These are phyloP conservation scores for Cardiocondyla obscurior DNA, from an alignment of 1,140 invertebrate genomes.

Conservation along the genomic window DNA sequence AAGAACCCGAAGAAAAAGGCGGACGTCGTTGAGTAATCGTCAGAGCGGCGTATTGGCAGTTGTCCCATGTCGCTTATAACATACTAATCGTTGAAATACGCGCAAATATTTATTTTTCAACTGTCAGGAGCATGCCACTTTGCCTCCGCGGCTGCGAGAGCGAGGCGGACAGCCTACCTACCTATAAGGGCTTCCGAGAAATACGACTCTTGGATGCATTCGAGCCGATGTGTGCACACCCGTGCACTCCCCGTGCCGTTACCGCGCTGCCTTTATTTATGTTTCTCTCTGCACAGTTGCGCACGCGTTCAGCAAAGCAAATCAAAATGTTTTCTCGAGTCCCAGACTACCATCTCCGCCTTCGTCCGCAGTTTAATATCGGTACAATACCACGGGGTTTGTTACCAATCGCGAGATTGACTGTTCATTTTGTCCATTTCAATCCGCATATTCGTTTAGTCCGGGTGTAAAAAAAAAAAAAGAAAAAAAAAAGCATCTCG, in stretches of 20 bases:
- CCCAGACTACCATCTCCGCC: not conserved
- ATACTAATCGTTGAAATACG: slow-evolving; percentile 76
- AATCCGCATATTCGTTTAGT: not conserved
- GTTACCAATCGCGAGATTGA: slow-evolving; percentile 32
- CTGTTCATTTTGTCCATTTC: slow-evolving; percentile 1
- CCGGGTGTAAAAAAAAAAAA: not conserved
- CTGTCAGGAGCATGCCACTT: slow-evolving; percentile 71
- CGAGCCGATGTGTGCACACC: slow-evolving; percentile 21
- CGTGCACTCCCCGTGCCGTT: not conserved
- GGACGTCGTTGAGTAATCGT: slow-evolving; percentile 45
- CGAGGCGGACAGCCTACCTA: slow-evolving; percentile 44
- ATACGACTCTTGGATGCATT: slow-evolving; percentile 66
- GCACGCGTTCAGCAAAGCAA: slow-evolving; percentile 46
- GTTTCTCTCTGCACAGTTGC: slow-evolving; percentile 49
- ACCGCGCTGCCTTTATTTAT: slow-evolving; percentile 60
- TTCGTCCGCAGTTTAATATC: not conserved
- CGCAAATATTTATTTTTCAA: slow-evolving; percentile 75
- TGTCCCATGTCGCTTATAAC: slow-evolving; percentile 69
- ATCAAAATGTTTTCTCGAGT: slow-evolving; percentile 64
- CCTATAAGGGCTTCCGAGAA: slow-evolving; percentile 65
- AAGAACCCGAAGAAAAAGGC: not conserved
- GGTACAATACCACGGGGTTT: not conserved
- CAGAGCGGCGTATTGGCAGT: slow-evolving; percentile 53
- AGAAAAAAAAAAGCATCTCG: too few relatives aligned
- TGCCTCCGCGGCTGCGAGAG: slow-evolving; percentile 25